Evolutionary conservation across 2,113 vertebrate species (phyloP), one percentile per base, ranked within the genome.

Genomic region (Bufo gargarizans): DNA sequence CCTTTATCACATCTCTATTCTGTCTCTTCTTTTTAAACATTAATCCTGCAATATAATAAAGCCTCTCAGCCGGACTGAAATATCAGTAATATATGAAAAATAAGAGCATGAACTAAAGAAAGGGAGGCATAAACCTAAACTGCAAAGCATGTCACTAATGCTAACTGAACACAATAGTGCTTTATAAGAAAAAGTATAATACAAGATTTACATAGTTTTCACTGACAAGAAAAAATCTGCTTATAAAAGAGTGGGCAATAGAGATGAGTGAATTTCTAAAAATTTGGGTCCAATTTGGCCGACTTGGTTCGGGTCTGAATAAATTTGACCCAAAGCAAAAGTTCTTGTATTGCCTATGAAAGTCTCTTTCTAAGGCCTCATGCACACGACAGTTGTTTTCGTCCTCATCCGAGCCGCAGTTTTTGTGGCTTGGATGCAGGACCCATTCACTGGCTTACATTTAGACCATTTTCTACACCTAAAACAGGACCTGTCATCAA

Each of bases 1-100:
- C 79, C 82, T 88, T 88, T 82, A 88, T 82, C 86, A 82, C 55
- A 45, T 82, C 86, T 88, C 79, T 50, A 63, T 82, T 82, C 74
- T 76, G 58, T 77, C 84, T 86, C 72, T 86, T 74, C 79, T 76
- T 82, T 71, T 47, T 33, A 49, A 58, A 63, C 69, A 82, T 69
- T 88, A 88, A 88, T 88, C 79, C 86, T 74, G 3, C 50, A 33
- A 47, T 88, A 76, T 88, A 88, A 88, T 82, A 87, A 81, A 59
- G 78, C 65, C 61, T 74, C 79, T 82, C 56, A 76, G 79, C 33
- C 11, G 56, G 63, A 16, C 17, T 58, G 47, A 87, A 81, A 80
- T 87, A 71, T 22, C 50, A 59, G 43, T 77, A 77, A 85, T 58
- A 55, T 79, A 20, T 63, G n/a, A 81, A 56, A 87, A 72, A 81